Conservation (phyloP, 2,888 invertebrate genomes). For the Dendrolimus pini region DNA sequence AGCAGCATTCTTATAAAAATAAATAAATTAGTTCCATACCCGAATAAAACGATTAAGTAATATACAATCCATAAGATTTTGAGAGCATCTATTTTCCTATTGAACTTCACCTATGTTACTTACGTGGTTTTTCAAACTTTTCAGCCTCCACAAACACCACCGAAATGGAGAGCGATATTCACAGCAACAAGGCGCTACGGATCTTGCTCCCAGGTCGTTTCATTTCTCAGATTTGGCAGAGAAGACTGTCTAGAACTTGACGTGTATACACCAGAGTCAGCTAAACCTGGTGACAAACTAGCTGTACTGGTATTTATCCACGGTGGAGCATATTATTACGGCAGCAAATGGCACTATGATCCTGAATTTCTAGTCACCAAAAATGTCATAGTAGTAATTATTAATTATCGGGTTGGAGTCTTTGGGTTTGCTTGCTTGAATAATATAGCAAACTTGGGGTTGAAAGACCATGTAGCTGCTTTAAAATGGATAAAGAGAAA, state of each 20-base stretch:
- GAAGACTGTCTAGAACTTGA: slow-evolving; percentile 60
- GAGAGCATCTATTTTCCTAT: too few species aligned
- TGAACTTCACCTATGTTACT: too few species aligned
- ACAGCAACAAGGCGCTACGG: slow-evolving; percentile 37
- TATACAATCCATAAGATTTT: background rate
- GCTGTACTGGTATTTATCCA: slow-evolving; percentile 62
- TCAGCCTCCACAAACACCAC: slow-evolving; percentile 44
- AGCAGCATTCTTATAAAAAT: too few species aligned
- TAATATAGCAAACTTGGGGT: slow-evolving; percentile 52
- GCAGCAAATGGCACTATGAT: slow-evolving; percentile 57
- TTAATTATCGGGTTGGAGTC: slow-evolving; percentile 58
- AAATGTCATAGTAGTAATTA: slow-evolving; percentile 43
- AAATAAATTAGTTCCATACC: too few species aligned
- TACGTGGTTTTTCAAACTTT: slow-evolving; percentile 11
- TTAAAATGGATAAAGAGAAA: slow-evolving; percentile 58
- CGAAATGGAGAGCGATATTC: slow-evolving; percentile 43
- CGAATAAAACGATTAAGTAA: too few species aligned
- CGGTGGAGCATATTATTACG: slow-evolving; percentile 62
- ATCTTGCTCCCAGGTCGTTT: slow-evolving; percentile 46
- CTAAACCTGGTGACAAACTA: slow-evolving; percentile 21
- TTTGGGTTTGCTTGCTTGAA: slow-evolving; percentile 58
- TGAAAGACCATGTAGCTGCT: slow-evolving; percentile 62
- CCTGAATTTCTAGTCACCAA: slow-evolving; percentile 58
- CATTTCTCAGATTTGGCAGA: slow-evolving; percentile 34
- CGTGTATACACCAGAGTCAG: slow-evolving; percentile 41